These are phyloP conservation scores for Meteorus colon DNA, from an alignment of 2,888 invertebrate genomes.

Conservation along the genomic window DNA sequence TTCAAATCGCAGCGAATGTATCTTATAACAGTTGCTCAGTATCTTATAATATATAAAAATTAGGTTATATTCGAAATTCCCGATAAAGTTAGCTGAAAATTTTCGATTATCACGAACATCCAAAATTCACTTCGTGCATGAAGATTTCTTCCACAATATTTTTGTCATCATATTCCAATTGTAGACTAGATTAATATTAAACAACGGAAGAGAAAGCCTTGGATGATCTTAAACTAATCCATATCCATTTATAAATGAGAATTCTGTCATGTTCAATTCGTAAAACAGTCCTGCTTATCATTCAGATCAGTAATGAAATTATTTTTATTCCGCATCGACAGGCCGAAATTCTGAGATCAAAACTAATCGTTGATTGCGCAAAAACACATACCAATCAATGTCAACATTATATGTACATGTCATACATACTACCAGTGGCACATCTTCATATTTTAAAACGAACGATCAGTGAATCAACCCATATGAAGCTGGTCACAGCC, in stretches of 20 bases:
- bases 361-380: slow-evolving; percentile 25
- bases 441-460: slow-evolving; percentile 31
- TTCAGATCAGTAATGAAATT: not conserved
- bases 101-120: too few species aligned
- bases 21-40: too few species aligned
- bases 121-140: too few species aligned
- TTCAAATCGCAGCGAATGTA: too few species aligned
- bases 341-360: not conserved
- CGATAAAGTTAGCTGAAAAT: too few species aligned
- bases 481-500: slow-evolving; percentile 44
- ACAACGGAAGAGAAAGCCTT: not conserved
- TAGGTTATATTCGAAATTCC: too few species aligned
- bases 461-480: slow-evolving; percentile 32
- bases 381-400: slow-evolving; percentile 22
- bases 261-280: not conserved
- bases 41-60: too few species aligned
- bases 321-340: slow-evolving; percentile 5
- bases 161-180: slow-evolving; percentile 49
- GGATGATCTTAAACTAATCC: slow-evolving; percentile 19
- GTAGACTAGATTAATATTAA: slow-evolving; percentile 64
- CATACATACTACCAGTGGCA: slow-evolving; percentile 32
- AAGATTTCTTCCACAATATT: not conserved
- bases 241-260: not conserved
- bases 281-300: not conserved
- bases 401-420: not conserved